Evolutionary conservation across 2,888 invertebrate genomes (phyloP).

Genomic region (Perizoma flavofasciatum): DNA sequence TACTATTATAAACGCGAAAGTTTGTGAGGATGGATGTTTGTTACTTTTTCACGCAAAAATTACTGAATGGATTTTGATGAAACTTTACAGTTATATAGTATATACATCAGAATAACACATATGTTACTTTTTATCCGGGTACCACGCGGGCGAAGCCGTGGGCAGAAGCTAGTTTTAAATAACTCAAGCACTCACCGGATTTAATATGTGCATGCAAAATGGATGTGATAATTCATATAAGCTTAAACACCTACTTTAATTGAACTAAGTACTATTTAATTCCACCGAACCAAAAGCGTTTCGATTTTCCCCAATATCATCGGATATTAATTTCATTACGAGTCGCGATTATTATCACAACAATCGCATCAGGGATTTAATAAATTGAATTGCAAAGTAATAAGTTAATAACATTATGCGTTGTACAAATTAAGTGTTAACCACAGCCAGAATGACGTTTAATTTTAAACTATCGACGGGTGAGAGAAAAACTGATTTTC

Average conservation of each 20-base stretch:
- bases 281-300: conserved; percentile 51
- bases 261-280: conserved; percentile 42
- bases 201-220: conserved; percentile 13
- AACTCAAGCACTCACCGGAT: conserved; percentile 8
- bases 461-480: conserved; percentile 78
- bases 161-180: conserved; percentile 8
- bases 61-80: too few relatives aligned
- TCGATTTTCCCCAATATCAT: conserved; percentile 52
- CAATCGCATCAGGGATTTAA: conserved; percentile 72
- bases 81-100: too few relatives aligned
- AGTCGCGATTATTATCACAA: conserved; percentile 71
- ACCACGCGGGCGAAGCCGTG: too few relatives aligned
- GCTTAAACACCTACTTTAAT: conserved; percentile 30
- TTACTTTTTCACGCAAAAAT: too few relatives aligned
- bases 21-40: too few relatives aligned
- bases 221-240: conserved; percentile 27
- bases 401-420: conserved; percentile 62
- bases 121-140: too few relatives aligned
- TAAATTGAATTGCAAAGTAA: conserved; percentile 79
- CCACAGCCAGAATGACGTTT: conserved; percentile 79
- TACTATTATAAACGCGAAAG: too few relatives aligned
- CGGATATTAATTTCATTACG: conserved; percentile 77
- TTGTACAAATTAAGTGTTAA: conserved; percentile 78
- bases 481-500: conserved; percentile 76
- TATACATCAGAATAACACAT: too few relatives aligned